These are phyloP conservation scores for Drosophila rellima DNA, from an alignment of 2,888 invertebrate species.

Conservation along the genomic window DNA sequence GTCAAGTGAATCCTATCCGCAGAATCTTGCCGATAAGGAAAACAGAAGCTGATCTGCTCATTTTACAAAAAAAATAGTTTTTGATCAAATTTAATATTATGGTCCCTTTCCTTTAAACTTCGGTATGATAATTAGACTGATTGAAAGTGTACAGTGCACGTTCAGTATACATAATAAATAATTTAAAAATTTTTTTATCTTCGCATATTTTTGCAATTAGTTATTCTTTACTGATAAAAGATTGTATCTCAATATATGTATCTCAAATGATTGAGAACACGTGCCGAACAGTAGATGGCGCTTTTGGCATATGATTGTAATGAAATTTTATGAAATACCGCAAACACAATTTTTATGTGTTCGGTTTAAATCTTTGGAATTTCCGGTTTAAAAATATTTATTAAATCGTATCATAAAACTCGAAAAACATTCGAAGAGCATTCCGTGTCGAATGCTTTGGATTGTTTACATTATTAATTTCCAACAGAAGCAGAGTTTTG, in stretches of 20 bases:
- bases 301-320: conserved; percentile 15
- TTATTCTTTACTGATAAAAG: not conserved
- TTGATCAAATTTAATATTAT: no score
- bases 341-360: conserved; percentile 33
- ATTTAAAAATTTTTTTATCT: no score
- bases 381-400: conserved; percentile 44
- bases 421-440: conserved; percentile 18
- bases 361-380: conserved; percentile 32
- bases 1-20: no score
- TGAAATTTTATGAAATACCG: conserved; percentile 46
- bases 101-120: no score
- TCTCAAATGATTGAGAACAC: conserved; percentile 8
- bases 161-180: no score
- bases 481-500: conserved; percentile 24
- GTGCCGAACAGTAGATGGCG: conserved; percentile 39
- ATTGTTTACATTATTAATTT: conserved; percentile 58
- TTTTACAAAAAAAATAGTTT: no score
- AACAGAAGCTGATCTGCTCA: no score
- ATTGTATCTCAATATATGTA: not conserved
- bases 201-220: not conserved
- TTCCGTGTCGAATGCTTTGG: conserved; percentile 22
- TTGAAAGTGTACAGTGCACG: no score
- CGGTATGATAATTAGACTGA: no score
- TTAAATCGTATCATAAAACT: conserved; percentile 58
- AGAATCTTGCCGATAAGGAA: no score